These are phyloP conservation scores for Stichodactyla helianthus DNA, from an alignment of 64 coral and sea anemone species.

Conservation along the genomic window DNA sequence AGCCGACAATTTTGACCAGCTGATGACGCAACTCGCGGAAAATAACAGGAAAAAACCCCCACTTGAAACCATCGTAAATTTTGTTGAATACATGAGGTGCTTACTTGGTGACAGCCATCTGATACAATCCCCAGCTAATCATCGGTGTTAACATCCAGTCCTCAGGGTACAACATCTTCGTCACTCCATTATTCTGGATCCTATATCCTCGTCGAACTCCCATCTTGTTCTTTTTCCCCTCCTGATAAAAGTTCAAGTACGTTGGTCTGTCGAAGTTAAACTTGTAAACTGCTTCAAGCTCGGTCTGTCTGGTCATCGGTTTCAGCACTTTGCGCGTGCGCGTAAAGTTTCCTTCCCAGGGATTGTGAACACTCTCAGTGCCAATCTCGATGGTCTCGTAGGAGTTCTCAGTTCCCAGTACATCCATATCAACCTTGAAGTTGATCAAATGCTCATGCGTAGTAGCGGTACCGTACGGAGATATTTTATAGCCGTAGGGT, in stretches of 20 bases:
- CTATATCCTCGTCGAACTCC: slow-evolving; percentile 34
- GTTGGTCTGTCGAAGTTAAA: slow-evolving; percentile 39
- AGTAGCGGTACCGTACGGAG: background rate
- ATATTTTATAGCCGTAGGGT: slow-evolving; percentile 27
- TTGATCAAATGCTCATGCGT: slow-evolving; percentile 44
- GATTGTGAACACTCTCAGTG: slow-evolving; percentile 10
- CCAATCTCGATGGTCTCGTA: slow-evolving; percentile 43
- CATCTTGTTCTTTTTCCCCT: slow-evolving; percentile 18
- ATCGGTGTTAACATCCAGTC: background rate
- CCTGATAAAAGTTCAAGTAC: slow-evolving; percentile 41
- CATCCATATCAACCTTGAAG: slow-evolving; percentile 39
- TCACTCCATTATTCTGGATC: slow-evolving; percentile 37
- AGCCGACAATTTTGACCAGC: background rate
- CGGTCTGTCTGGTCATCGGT: slow-evolving; percentile 27
- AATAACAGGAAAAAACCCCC: background rate
- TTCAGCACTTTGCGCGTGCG: slow-evolving; percentile 35
- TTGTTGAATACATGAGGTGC: background rate
- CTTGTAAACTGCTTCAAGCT: slow-evolving; percentile 19
- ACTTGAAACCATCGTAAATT: background rate
- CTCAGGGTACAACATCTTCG: slow-evolving; percentile 30
- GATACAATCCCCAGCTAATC: slow-evolving; percentile 21
- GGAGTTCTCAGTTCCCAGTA: slow-evolving; percentile 32
- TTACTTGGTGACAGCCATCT: slow-evolving; percentile 47
- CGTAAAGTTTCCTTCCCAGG: background rate
- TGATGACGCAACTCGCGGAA: too few species aligned